A percentile compares a stretch with the other conserved stretches of the same genome.
Conservation (phyloP, 2,797 vertebrate species). For the Takifugu rubripes region DNA sequence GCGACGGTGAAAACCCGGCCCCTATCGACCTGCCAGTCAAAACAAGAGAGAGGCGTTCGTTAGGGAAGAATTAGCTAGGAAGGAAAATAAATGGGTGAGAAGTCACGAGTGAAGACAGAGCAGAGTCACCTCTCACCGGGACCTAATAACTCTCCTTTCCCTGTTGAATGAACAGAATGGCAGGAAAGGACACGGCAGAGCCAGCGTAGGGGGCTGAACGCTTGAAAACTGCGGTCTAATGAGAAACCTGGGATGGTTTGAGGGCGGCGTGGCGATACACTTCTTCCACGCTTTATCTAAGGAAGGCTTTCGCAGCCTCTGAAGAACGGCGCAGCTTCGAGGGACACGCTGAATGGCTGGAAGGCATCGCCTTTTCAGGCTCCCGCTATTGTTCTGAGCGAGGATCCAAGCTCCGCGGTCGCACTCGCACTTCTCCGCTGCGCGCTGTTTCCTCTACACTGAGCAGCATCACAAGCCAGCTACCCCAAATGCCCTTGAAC, state of each 20-base stretch:
- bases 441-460: constrained; percentile 49
- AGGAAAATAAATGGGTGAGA: constrained; percentile 35
- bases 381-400: constrained; percentile 52
- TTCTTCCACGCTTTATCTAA: constrained; percentile 39
- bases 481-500: constrained; percentile 68
- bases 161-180: constrained; percentile 47
- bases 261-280: constrained; percentile 52
- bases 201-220: constrained; percentile 31
- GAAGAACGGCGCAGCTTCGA: constrained; percentile 47
- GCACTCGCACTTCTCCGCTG: constrained; percentile 61
- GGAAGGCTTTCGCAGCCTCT: constrained; percentile 34
- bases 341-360: constrained; percentile 45
- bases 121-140: constrained; percentile 60
- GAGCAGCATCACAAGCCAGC: constrained; percentile 53
- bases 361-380: constrained; percentile 57
- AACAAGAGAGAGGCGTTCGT: constrained; percentile 64
- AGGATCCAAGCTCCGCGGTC: constrained; percentile 53
- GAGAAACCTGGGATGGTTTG: constrained; percentile 53
- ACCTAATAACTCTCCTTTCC: constrained; percentile 54
- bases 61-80: constrained; percentile 46
- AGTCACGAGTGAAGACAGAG: constrained; percentile 53
- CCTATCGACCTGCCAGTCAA: constrained; percentile 81
- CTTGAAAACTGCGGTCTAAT: constrained; percentile 59
- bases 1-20: constrained; percentile 81
- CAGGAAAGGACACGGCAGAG: constrained; percentile 34